Conservation (phyloP, 2,888 invertebrate species). For the Idaea aversata region DNA sequence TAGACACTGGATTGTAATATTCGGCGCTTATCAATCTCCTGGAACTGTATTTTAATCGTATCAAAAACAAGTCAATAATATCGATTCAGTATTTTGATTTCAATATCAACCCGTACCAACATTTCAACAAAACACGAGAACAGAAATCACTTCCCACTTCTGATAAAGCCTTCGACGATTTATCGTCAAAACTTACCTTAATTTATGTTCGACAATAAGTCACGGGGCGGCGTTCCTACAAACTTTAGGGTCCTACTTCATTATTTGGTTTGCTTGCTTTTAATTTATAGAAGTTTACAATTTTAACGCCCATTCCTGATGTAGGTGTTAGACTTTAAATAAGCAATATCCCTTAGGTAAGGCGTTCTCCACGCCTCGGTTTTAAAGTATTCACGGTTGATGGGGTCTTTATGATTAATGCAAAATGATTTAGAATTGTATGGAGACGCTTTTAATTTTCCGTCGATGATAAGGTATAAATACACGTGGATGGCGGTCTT, state of each 20-base stretch:
- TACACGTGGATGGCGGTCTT: no score
- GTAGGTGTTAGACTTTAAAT: neutral
- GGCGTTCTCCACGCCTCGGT: no score
- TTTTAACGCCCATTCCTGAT: slow-evolving; percentile 37
- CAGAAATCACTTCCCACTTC: slow-evolving; percentile 14
- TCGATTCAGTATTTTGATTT: neutral
- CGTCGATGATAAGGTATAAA: no score
- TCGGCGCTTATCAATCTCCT: no score
- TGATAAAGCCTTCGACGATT: slow-evolving; percentile 45
- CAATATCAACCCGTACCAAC: slow-evolving; percentile 6
- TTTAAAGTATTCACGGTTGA: no score
- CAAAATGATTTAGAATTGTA: no score
- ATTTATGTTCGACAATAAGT: slow-evolving; percentile 75
- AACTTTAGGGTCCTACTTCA: slow-evolving; percentile 66
- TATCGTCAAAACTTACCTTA: slow-evolving; percentile 69
- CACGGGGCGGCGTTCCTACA: slow-evolving; percentile 43
- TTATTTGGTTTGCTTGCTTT: slow-evolving; percentile 69
- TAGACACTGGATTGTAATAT: no score
- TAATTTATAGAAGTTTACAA: slow-evolving; percentile 71
- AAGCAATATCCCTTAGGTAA: neutral
- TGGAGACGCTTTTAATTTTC: no score
- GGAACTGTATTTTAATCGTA: no score
- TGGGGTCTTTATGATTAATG: no score
- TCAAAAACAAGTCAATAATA: neutral
- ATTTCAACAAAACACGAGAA: slow-evolving; percentile 13